A percentile compares a stretch with the other conserved stretches of the same genome.
phyloP scores from a whole-genome alignment of 2,888 invertebrate species.

The Nephrotoma flavescens region DNA sequence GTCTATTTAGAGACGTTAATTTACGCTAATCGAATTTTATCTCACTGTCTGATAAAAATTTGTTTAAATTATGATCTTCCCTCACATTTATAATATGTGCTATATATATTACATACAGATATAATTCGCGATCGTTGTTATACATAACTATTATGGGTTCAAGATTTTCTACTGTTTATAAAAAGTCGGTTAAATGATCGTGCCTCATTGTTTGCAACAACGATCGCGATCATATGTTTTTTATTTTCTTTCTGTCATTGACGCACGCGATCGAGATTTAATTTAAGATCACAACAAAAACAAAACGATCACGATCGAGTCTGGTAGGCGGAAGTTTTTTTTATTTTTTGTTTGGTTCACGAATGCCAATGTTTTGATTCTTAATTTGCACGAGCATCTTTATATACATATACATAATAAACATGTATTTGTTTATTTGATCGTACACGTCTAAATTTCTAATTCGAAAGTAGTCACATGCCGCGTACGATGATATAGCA shows the following conservation, averaged over 20 bases:
- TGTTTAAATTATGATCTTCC: not conserved
- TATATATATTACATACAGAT: not conserved
- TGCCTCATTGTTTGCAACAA: not conserved
- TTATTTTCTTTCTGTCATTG: not conserved
- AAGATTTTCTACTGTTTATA: not conserved
- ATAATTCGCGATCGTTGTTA: not conserved
- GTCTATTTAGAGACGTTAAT: not conserved
- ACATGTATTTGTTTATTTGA: not conserved
- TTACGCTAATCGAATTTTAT: not conserved
- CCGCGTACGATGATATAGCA: not conserved
- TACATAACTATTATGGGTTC: not conserved
- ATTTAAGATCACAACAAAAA: not conserved
- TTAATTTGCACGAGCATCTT: not conserved
- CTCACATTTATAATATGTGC: not conserved
- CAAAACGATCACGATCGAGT: not conserved
- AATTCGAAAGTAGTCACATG: not conserved
- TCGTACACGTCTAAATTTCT: not conserved
- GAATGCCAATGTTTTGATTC: not conserved
- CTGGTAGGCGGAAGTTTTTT: not conserved
- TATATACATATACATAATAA: not conserved
- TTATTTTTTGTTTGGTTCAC: not conserved
- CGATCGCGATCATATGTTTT: not conserved
- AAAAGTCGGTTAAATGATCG: not conserved
- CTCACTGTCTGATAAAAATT: not conserved
- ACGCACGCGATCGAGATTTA: not conserved